A percentile compares a stretch with the other conserved stretches of the same genome.
phyloP scores from a whole-genome alignment of 2,113 vertebrate species.

The Eubucco bourcierii region DNA sequence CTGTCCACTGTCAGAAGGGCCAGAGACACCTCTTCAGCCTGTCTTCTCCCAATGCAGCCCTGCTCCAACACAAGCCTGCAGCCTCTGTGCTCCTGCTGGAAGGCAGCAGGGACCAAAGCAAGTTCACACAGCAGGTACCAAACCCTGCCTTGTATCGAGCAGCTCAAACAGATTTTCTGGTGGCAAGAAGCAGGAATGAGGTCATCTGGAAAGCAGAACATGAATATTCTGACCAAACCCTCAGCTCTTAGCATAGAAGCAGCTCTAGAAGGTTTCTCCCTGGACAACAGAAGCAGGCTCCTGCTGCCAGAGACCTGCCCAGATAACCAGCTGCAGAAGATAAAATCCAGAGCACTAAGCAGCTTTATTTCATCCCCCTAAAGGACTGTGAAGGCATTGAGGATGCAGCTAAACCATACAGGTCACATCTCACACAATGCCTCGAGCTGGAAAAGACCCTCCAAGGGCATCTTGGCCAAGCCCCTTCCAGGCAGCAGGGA shows the following conservation, averaged over 20 bases:
- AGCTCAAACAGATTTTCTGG: constrained; percentile 15
- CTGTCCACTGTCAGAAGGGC: not conserved
- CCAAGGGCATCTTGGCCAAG: no score
- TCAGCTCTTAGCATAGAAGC: not conserved
- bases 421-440: not conserved
- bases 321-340: not conserved
- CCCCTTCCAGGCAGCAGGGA: no score
- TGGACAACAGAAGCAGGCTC: not conserved
- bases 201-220: constrained; percentile 15
- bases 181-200: constrained; percentile 29
- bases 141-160: not conserved
- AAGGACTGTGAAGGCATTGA: not conserved
- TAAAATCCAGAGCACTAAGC: not conserved
- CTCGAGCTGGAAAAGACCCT: no score
- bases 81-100: not conserved
- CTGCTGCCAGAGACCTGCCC: not conserved
- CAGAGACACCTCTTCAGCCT: not conserved
- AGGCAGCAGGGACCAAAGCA: not conserved
- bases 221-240: constrained; percentile 17
- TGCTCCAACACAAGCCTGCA: not conserved
- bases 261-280: not conserved
- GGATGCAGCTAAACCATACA: not conserved
- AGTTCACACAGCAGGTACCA: not conserved
- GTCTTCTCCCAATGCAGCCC: not conserved
- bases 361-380: not conserved